phyloP scores from a whole-genome alignment of 2,113 vertebrate species.

The Cyrtonyx montezumae region DNA sequence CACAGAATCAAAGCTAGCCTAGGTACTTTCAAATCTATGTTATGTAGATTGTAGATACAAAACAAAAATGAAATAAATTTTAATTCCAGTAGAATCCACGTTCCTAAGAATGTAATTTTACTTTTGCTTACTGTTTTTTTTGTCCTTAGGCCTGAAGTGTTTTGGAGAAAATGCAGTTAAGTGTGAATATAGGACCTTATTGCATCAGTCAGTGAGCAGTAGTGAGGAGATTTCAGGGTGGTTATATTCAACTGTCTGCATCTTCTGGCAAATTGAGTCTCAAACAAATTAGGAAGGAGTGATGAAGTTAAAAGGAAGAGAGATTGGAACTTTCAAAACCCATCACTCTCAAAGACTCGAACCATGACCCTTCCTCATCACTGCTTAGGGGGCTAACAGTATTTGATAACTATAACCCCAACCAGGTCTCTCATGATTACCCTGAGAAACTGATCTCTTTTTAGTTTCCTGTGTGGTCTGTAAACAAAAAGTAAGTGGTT shows the following conservation, averaged over 20 bases:
- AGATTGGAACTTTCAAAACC: background rate
- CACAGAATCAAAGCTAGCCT: background rate
- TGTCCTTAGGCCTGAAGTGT: background rate
- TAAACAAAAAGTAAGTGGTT: background rate
- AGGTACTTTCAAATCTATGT: background rate
- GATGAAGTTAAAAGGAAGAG: background rate
- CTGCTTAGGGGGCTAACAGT: background rate
- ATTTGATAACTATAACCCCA: background rate
- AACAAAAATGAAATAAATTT: background rate
- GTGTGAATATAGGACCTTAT: background rate
- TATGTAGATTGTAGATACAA: background rate
- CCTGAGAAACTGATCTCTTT: background rate
- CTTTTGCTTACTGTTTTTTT: background rate
- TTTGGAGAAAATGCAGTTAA: background rate
- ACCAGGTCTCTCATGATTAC: background rate
- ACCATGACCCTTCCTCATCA: background rate
- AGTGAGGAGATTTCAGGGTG: background rate
- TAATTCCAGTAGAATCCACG: background rate
- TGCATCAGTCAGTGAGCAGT: background rate
- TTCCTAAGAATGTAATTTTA: background rate
- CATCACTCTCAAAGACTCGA: background rate
- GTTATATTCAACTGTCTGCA: background rate
- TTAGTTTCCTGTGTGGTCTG: slow-evolving; percentile 38
- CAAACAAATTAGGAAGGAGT: background rate
- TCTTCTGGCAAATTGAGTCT: background rate